Evolutionary conservation across 2,888 invertebrate genomes (phyloP).

Genomic region (Oscheius onirici): DNA sequence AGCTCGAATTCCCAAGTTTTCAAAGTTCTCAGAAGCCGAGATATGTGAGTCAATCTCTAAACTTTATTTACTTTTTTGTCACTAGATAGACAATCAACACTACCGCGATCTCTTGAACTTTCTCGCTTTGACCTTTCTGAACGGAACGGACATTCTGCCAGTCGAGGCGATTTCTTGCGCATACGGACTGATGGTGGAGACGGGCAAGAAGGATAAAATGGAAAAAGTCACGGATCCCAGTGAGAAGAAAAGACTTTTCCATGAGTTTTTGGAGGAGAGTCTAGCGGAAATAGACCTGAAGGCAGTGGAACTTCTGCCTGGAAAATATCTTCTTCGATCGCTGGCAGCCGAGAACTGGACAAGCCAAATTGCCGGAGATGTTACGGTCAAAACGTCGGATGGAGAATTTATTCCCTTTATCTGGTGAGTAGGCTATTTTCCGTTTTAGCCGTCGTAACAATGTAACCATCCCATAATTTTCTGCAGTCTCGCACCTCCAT

Average conservation of each 20-base stretch:
- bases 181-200: neutral
- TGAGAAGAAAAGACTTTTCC: neutral
- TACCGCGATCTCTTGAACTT: neutral
- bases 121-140: neutral
- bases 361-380: neutral
- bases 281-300: neutral
- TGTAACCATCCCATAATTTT: no score
- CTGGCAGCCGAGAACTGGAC: neutral
- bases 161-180: neutral
- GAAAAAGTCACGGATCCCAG: neutral
- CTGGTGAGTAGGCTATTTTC: neutral
- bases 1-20: no score
- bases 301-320: neutral
- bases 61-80: no score
- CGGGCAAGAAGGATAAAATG: neutral
- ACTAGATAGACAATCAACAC: no score
- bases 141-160: constrained; percentile 1
- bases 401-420: neutral
- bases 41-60: no score
- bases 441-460: no score
- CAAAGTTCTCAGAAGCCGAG: no score
- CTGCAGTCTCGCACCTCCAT: no score
- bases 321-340: constrained; percentile 6
- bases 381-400: neutral
- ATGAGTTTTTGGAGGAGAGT: neutral